Conservation (phyloP, 2,797 vertebrate species). For the Sparidentex hasta region DNA sequence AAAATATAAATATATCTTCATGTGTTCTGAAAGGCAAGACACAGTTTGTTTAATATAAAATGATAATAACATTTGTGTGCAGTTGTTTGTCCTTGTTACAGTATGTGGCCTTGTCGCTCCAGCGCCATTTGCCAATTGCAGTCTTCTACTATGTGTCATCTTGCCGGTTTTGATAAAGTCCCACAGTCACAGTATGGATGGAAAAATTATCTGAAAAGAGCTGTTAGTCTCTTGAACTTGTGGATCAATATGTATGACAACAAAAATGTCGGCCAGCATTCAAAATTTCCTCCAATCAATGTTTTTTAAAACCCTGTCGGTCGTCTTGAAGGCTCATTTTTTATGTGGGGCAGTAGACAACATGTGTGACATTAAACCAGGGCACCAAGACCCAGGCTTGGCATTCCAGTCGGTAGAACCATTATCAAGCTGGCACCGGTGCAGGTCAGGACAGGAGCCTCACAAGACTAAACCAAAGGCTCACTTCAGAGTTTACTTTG, state of each 20-base stretch:
- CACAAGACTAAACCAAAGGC: conserved; percentile 27
- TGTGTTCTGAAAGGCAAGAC: not conserved
- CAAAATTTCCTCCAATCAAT: not conserved
- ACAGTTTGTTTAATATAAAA: not conserved
- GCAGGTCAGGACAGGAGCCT: conserved; percentile 21
- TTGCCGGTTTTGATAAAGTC: not conserved
- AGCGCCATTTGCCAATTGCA: not conserved
- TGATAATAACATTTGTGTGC: too few species aligned
- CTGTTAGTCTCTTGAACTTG: not conserved
- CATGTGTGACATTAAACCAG: conserved; percentile 43
- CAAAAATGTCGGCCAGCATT: not conserved
- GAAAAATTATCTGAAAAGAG: not conserved
- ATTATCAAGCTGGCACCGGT: conserved; percentile 37
- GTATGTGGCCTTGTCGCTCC: not conserved
- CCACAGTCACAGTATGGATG: too few species aligned
- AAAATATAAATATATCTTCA: not conserved
- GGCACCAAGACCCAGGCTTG: conserved; percentile 41
- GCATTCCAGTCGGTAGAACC: conserved; percentile 19
- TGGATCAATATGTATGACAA: not conserved
- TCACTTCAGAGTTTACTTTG: conserved; percentile 42
- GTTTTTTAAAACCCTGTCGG: not conserved
- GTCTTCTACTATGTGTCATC: not conserved
- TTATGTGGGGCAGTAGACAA: conserved; percentile 12
- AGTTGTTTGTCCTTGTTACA: not conserved
- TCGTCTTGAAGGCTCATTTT: not conserved